Evolutionary conservation across 2,797 vertebrate genomes (phyloP).

Genomic region (Galago senegalensis): DNA sequence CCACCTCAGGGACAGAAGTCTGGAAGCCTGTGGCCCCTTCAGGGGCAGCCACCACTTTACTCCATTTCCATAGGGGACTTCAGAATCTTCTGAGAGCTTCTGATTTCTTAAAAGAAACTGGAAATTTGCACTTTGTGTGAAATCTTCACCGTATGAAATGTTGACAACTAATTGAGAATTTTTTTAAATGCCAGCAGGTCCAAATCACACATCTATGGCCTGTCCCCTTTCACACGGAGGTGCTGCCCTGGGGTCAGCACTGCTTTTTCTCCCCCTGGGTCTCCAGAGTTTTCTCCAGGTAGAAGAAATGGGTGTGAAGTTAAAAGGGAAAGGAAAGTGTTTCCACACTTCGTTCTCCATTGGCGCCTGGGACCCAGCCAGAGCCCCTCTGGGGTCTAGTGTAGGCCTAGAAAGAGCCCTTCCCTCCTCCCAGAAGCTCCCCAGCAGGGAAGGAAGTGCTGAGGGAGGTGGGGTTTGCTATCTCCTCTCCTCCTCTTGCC

Average conservation of each 20-base stretch:
- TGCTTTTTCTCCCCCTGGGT: accelerated
- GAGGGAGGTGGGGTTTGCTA: not conserved
- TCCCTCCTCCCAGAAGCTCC: not conserved
- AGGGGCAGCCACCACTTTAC: no score
- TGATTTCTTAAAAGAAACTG: not conserved
- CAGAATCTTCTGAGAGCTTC: not conserved
- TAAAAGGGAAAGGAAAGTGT: not conserved
- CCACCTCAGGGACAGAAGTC: not conserved
- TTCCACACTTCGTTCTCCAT: not conserved
- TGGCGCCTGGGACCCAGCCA: not conserved
- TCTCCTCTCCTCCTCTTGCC: not conserved
- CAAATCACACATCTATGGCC: not conserved
- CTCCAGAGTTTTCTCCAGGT: not conserved
- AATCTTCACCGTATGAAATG: not conserved
- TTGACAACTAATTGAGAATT: not conserved
- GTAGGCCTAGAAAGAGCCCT: not conserved
- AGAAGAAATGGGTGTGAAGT: not conserved
- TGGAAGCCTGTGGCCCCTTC: not conserved
- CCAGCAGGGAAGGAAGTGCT: not conserved
- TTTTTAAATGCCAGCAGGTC: not conserved
- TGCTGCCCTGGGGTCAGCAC: not conserved
- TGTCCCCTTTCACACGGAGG: not conserved
- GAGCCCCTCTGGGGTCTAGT: not conserved
- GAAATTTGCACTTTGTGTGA: not conserved
- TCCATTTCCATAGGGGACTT: not conserved